These are phyloP conservation scores for Dione juno DNA, from an alignment of 2,888 invertebrate genomes.

Conservation along the genomic window DNA sequence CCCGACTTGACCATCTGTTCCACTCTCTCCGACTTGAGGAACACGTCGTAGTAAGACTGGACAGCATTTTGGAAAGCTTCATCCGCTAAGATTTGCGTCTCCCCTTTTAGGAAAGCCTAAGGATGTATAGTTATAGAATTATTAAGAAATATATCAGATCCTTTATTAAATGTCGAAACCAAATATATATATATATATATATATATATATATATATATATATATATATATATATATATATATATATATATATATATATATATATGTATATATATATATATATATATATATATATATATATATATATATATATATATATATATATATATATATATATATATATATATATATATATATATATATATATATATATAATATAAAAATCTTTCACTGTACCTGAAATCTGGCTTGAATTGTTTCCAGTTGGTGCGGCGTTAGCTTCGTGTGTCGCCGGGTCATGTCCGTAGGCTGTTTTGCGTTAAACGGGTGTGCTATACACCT, in stretches of 20 bases:
- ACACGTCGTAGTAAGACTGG: constrained; percentile 97
- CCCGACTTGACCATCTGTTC: constrained; percentile 98
- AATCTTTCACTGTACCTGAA: constrained; percentile 89
- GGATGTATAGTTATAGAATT: neutral
- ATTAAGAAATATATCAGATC: neutral
- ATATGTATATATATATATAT: no score
- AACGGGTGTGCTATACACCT: constrained; percentile 99
- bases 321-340: no score
- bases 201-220: no score
- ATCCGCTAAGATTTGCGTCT: constrained; percentile 98
- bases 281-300: no score
- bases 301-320: no score
- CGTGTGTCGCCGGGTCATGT: constrained; percentile 97
- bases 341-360: no score
- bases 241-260: no score
- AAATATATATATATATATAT: constrained; percentile 45
- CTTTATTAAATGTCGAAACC: neutral
- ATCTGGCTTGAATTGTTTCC: constrained; percentile 96
- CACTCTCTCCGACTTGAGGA: constrained; percentile 98
- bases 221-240: no score
- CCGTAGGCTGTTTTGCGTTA: constrained; percentile 99
- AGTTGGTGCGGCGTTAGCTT: constrained; percentile 98
- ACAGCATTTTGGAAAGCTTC: constrained; percentile 99
- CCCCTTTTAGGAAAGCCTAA: constrained; percentile 97
- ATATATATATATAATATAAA: no score